Conservation (phyloP, 2,888 invertebrate species). For the Drosophila histrio region DNA sequence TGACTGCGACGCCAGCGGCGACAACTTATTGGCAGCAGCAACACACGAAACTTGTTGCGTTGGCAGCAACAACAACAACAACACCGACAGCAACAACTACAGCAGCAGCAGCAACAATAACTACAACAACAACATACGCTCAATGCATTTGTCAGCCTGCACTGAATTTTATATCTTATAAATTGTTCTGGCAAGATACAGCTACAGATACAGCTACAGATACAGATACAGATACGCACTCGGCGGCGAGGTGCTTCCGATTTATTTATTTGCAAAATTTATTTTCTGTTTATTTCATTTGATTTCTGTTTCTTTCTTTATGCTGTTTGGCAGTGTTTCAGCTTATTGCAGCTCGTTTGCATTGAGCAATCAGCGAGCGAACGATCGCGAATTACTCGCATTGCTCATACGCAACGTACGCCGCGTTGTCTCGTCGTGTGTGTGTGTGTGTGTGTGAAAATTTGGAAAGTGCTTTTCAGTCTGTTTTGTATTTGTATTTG, state of each 20-base stretch:
- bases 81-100: slow-evolving; percentile 17
- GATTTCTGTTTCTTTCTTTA: slow-evolving; percentile 5
- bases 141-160: slow-evolving; percentile 60
- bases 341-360: slow-evolving; percentile 47
- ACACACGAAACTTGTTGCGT: slow-evolving; percentile 75
- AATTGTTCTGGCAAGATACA: slow-evolving; percentile 67
- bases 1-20: slow-evolving; percentile 60
- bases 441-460: slow-evolving; percentile 32
- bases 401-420: slow-evolving; percentile 66
- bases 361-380: slow-evolving; percentile 45
- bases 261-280: slow-evolving; percentile 59
- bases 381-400: slow-evolving; percentile 34
- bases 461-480: slow-evolving; percentile 66
- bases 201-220: slow-evolving; percentile 29
- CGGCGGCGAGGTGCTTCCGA: slow-evolving; percentile 70
- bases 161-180: slow-evolving; percentile 52
- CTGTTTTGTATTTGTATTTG: slow-evolving; percentile 21
- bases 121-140: slow-evolving; percentile 46
- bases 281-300: slow-evolving; percentile 18
- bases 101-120: slow-evolving; percentile 24
- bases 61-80: slow-evolving; percentile 54
- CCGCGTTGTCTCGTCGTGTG: slow-evolving; percentile 12
- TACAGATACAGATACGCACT: slow-evolving; percentile 24
- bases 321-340: not conserved
- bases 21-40: slow-evolving; percentile 74